Conservation (phyloP, 2,888 invertebrate genomes). For the Nephrotoma guestfalica region DNA sequence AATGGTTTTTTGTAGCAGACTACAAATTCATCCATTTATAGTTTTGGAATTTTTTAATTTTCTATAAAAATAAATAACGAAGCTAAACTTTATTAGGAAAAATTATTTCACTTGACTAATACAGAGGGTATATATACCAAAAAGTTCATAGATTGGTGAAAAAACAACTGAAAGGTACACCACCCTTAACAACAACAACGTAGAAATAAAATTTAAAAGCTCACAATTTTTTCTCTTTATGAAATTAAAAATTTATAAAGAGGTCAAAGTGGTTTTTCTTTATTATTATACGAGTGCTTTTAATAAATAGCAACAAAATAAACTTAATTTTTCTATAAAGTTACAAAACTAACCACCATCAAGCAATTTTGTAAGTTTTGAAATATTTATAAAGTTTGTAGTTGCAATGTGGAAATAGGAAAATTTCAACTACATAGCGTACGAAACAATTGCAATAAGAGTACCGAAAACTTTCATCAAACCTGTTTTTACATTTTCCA, state of each 20-base stretch:
- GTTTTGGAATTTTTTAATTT: background rate
- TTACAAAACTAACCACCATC: background rate
- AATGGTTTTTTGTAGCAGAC: background rate
- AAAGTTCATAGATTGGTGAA: no score
- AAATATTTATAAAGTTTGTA: background rate
- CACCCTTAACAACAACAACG: no score
- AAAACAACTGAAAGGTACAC: no score
- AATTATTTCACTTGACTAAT: background rate
- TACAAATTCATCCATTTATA: background rate
- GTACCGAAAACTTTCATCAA: no score
- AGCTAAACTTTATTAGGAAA: background rate
- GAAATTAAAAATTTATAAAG: background rate
- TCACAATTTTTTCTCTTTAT: background rate
- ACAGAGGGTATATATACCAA: background rate
- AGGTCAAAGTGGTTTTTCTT: background rate
- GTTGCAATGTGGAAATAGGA: background rate
- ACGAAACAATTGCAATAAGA: no score
- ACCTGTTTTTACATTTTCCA: no score
- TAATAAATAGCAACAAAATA: background rate
- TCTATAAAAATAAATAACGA: background rate
- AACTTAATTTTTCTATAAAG: background rate
- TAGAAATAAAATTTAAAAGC: background rate
- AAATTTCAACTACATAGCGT: no score
- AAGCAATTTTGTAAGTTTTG: background rate
- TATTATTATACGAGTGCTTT: background rate